These are phyloP conservation scores for Centropristis striata DNA, from an alignment of 2,113 vertebrate genomes.

Conservation along the genomic window DNA sequence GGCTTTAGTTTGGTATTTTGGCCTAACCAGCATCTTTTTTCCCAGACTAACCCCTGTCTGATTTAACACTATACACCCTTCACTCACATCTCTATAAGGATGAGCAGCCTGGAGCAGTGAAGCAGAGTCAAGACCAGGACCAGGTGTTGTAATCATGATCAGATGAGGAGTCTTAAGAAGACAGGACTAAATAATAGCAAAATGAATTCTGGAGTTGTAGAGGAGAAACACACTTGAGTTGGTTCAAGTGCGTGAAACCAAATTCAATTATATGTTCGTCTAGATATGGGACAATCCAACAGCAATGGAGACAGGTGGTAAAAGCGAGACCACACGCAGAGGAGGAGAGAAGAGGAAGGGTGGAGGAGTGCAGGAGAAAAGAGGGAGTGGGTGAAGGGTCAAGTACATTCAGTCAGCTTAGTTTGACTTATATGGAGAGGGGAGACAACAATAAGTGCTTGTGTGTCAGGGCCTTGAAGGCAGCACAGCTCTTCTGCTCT, in stretches of 20 bases:
- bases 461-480: constrained; percentile 57
- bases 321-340: constrained; percentile 67
- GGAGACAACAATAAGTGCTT: constrained; percentile 73
- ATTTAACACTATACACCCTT: background rate
- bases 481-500: constrained; percentile 54
- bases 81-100: background rate
- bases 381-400: constrained; percentile 76
- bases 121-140: background rate
- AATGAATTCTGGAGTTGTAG: constrained; percentile 25
- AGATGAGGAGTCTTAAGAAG: constrained; percentile 19
- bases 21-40: background rate
- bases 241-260: constrained; percentile 38
- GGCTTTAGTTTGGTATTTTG: background rate
- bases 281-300: constrained; percentile 34
- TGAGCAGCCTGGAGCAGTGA: background rate
- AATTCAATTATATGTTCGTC: constrained; percentile 45
- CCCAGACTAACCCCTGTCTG: background rate
- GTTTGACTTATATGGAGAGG: constrained; percentile 75
- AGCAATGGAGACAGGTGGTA: constrained; percentile 52
- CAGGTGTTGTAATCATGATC: constrained; percentile 27
- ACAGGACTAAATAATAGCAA: constrained; percentile 37
- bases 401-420: constrained; percentile 80
- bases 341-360: constrained; percentile 53
- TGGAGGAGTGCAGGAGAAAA: constrained; percentile 70
- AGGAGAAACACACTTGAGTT: constrained; percentile 23